Evolutionary conservation across 2,113 vertebrate genomes (phyloP), one percentile per base, ranked within the genome.

Genomic region (Pyxicephalus adspersus): DNA sequence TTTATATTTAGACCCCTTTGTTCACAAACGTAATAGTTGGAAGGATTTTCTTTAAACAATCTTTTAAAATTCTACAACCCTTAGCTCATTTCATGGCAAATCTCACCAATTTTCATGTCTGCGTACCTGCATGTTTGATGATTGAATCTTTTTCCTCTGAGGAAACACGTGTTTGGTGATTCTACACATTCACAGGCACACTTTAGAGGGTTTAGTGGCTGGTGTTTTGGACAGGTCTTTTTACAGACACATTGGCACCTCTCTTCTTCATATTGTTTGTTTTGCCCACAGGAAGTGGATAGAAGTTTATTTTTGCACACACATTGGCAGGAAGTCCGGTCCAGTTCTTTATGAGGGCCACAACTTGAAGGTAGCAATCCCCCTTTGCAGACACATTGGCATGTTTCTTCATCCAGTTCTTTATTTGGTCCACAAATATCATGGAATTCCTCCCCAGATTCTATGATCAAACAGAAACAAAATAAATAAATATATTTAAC

Each of bases 131-230:
- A 99, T 0, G 96, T 96, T 77, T 94, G 92, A 76, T 94, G 94
- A 63, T 95, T 94, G 85, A 99, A 98, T 75, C 95, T 92, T 84
- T 94, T 93, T 85, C 96, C 97, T 89, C 92, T 96, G 31, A 98
- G 89, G 86, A 99, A 96, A 87, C 97, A 99, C 87, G 94, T 97
- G 67, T 95, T 97, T 60, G 94, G 91, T 1, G 93, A 95, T 92
- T 98, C 95, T 84, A 91, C 94, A 87, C 97, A 99, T 90, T 99
- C 96, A 83, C 97, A 99, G 84, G 84, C 22, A 80, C 97, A 99
- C 79, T 95, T 98, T 80, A 89, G 90, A 81, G 90, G 94, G 86
- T 98, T 97, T 73, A 99, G 90, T 0, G 97, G 96, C 71, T 95
- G 96, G 84, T 93, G 92, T 77, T 90, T 92, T 0, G 96, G 96